A percentile compares a stretch with the other conserved stretches of the same genome.
Evolutionary conservation across 2,797 vertebrate species (phyloP).

Genomic region (Artibeus jamaicensis): DNA sequence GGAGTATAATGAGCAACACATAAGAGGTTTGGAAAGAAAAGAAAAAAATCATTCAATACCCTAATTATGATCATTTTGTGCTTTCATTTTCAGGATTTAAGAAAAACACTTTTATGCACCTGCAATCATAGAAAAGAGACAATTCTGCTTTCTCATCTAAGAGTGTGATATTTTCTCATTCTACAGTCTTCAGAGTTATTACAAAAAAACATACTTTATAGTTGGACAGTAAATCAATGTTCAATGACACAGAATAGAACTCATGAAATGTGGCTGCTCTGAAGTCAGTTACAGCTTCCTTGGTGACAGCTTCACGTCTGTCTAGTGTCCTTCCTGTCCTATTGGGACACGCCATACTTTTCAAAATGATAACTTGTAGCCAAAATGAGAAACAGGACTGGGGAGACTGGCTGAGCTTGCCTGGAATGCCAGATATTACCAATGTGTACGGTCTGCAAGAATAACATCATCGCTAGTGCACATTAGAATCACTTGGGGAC

Average conservation of each 20-base stretch:
- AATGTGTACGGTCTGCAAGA: background rate
- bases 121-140: background rate
- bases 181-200: background rate
- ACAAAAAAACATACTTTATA: background rate
- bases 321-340: background rate
- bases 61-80: background rate
- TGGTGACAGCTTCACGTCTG: background rate
- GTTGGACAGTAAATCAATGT: background rate
- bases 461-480: background rate
- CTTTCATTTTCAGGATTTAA: conserved; percentile 24
- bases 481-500: background rate
- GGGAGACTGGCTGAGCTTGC: background rate
- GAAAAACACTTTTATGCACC: background rate
- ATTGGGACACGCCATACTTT: background rate
- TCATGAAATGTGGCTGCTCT: background rate
- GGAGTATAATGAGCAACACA: background rate
- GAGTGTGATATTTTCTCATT: background rate
- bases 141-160: background rate
- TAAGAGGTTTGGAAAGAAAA: conserved; percentile 1
- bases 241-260: background rate
- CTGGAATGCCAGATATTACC: background rate
- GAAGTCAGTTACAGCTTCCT: background rate
- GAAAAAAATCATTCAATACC: background rate
- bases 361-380: background rate
- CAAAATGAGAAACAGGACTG: background rate